These are phyloP conservation scores for Entomobrya multifasciata DNA, from an alignment of 2,888 invertebrate genomes.

Conservation along the genomic window DNA sequence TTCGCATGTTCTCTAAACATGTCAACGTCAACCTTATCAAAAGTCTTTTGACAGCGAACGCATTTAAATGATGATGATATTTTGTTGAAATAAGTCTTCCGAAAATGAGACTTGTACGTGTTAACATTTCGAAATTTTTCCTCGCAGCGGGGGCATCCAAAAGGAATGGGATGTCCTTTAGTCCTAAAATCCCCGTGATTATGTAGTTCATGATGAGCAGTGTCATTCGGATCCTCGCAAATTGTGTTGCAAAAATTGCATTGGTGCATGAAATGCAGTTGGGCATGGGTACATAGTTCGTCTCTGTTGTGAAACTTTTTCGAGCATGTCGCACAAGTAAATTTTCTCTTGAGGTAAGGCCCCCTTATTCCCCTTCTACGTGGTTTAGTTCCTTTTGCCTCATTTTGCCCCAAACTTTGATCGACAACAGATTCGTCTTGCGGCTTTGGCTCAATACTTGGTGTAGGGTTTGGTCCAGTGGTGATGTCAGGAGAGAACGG, in stretches of 20 bases:
- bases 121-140: not conserved
- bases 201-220: not conserved
- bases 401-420: too few relatives aligned
- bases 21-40: not conserved
- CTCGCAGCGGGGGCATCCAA: not conserved
- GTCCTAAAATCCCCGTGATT: not conserved
- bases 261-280: not conserved
- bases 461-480: too few relatives aligned
- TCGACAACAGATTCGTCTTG: too few relatives aligned
- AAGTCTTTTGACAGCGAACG: not conserved
- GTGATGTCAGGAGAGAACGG: too few relatives aligned
- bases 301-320: not conserved
- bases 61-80: not conserved
- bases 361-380: too few relatives aligned
- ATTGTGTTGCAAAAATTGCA: not conserved
- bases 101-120: not conserved
- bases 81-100: not conserved
- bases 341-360: not conserved
- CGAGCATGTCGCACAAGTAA: not conserved
- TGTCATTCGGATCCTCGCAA: not conserved
- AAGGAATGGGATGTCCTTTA: not conserved
- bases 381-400: too few relatives aligned
- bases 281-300: not conserved
- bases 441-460: too few relatives aligned
- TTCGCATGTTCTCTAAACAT: not conserved